Evolutionary conservation across 2,888 invertebrate genomes (phyloP), one percentile per base, ranked within the genome.

Genomic region (Thera obeliscata): DNA sequence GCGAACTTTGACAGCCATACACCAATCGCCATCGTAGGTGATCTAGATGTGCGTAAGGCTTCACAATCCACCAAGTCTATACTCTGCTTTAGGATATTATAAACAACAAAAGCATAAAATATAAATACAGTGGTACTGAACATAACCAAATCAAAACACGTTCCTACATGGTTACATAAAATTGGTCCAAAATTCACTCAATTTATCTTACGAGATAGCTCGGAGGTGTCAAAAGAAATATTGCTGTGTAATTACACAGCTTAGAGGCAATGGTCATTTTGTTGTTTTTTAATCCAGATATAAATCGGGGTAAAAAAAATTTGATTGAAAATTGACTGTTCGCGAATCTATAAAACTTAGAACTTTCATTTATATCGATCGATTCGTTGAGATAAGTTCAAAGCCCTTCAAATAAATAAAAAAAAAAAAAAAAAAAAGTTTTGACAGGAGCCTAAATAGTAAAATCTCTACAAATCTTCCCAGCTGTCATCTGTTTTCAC

Each of bases 151-250:
- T 73, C 69, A 76, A 76, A 66, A 80, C 76, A 81, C 72, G 72
- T 72, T 68, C 73, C 86, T 88, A 89, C 84, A 80, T 74, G 77
- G 81, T 91, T 92, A 92, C 90, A 79, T 87, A 93, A 93, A 92
- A 93, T 93, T 92, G 92, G 92, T 92, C 92, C 92, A 79, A 88
- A 89, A 80, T 77, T 83, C 82, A 76, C 83, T 86, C 80, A 80
- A 84, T 84, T 83, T 80, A 55, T 72, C 60, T 64, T 72, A 64
- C 71, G 68, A 71, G 58, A 71, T 68, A 72, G 71, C 71, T 71
- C 64, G 64, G 56, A 58, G 70, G 61, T 73, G 70, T 76, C 70
- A 74, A 75, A 74, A 68, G 73, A 72, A 56, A 61, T 22, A 22
- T 22, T 22, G 22, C 22, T 22, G 22, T 22, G n/a, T 22, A 22